phyloP scores from a whole-genome alignment of 2,888 invertebrate genomes.

The Hypomecis atomaria region DNA sequence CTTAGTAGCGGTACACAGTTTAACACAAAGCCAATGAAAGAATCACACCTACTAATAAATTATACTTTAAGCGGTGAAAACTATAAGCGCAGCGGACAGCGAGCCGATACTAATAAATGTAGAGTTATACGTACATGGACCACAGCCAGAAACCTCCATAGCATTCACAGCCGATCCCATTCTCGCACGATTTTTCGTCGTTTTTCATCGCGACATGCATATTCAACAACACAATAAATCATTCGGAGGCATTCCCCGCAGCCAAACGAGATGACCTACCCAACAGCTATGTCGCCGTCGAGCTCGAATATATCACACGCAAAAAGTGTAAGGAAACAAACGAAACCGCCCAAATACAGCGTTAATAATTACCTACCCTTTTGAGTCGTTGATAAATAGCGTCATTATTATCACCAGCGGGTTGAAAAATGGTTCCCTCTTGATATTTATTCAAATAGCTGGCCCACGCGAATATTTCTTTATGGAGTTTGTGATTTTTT shows the following conservation, averaged over 20 bases:
- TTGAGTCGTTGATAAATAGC: slow-evolving; percentile 81
- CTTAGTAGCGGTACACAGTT: too few relatives aligned
- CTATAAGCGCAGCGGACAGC: slow-evolving; percentile 34
- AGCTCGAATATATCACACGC: slow-evolving; percentile 63
- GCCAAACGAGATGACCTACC: slow-evolving; percentile 75
- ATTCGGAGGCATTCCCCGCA: slow-evolving; percentile 70
- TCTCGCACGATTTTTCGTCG: slow-evolving; percentile 70
- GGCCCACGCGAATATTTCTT: slow-evolving; percentile 64
- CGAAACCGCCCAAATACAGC: slow-evolving; percentile 74
- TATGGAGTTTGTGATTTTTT: slow-evolving; percentile 62
- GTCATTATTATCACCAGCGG: slow-evolving; percentile 79
- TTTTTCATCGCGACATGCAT: slow-evolving; percentile 84
- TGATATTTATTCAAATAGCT: slow-evolving; percentile 79
- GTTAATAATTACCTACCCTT: slow-evolving; percentile 82
- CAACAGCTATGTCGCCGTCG: slow-evolving; percentile 69
- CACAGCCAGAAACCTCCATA: slow-evolving; percentile 12
- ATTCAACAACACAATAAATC: slow-evolving; percentile 83
- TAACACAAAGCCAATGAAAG: too few relatives aligned
- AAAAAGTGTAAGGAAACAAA: slow-evolving; percentile 78
- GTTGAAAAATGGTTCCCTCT: slow-evolving; percentile 76
- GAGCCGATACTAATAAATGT: slow-evolving; percentile 8
- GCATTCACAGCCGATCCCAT: slow-evolving; percentile 47
- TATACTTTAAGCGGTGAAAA: slow-evolving; percentile 16
- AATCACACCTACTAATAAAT: too few relatives aligned
- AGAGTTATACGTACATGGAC: neutral